Conservation (phyloP, 2,888 invertebrate genomes). For the Stegophylla sp. region DNA sequence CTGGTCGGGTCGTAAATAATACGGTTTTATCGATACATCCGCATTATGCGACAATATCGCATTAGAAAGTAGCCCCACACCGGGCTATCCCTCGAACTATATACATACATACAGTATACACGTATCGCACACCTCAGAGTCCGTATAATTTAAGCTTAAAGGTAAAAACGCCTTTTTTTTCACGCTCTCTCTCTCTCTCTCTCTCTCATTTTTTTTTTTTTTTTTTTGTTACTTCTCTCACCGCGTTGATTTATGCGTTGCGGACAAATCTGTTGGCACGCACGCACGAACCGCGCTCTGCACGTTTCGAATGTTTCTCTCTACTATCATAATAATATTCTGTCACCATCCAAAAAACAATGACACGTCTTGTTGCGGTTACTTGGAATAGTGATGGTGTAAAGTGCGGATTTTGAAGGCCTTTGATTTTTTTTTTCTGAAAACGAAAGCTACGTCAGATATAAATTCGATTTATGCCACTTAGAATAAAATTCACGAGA, state of each 20-base stretch:
- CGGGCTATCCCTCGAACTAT: background rate
- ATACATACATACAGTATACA: background rate
- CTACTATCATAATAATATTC: no score
- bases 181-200: no score
- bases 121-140: background rate
- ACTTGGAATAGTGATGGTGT: no score
- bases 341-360: no score
- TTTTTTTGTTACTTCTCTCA: no score
- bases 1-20: slow-evolving; percentile 52
- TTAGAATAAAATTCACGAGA: no score
- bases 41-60: slow-evolving; percentile 49
- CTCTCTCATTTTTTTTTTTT: no score
- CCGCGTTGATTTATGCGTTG: slow-evolving; percentile 23
- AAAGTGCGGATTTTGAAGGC: background rate
- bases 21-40: slow-evolving; percentile 52
- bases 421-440: no score
- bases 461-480: no score
- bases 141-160: slow-evolving; percentile 13
- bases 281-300: no score
- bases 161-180: slow-evolving; percentile 26
- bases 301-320: background rate
- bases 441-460: no score
- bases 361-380: no score
- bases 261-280: background rate
- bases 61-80: slow-evolving; percentile 36